Base-by-base conservation (phyloP, 1,140 invertebrate species). In the Uloborus diversus region DNA sequence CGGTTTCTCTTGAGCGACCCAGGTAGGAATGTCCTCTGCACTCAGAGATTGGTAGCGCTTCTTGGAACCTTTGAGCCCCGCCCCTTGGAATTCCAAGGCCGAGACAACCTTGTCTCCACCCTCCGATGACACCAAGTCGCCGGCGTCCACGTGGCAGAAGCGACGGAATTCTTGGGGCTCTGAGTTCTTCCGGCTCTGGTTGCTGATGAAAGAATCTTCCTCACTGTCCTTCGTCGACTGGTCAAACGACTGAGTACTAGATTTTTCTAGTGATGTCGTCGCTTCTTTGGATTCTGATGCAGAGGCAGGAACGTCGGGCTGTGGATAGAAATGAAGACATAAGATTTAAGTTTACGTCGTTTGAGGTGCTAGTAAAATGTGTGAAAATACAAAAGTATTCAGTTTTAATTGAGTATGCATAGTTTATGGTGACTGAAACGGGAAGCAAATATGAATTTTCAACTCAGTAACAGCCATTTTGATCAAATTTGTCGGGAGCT, bases 1-100 rank as follows among this genome's bases (percentile, higher is more conserved):
- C 3, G 76, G 76, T 35, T 79, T 79, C 37, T 79, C 76, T 28
- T 79, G 76, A 7, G 76, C 76, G 7, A 79, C 76, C 76, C 76
- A 79, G 3, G 76, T 79, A 2, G 76, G 76, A n/a, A 79, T 79
- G 13, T 79, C 76, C 27, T 79, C 76, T 20, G 76, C 76, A 57
- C 76, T 79, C 13, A 79, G n/a, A 0, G 76, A 79, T 14, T 79
- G 76, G 30, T 79, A 79, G n/a, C 56, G 37, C 9, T 79, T 79
- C 37, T 69, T 57, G 5, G 76, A 32, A 17, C 23, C 35, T 49
- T 79, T 79, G 0, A 79, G 42, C 20, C 23, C 27, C 13, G 49
- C 35, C 1, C 13, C 23, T 25, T 68, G 64, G 17, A 68, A 68
- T 28, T 69, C 65, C 14, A 79, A 25, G 0, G 53, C 76, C 5